Percentiles rank a stretch among this genome's conserved stretches.
phyloP scores from a whole-genome alignment of 1,140 invertebrate species.

The Anastrepha ludens region DNA sequence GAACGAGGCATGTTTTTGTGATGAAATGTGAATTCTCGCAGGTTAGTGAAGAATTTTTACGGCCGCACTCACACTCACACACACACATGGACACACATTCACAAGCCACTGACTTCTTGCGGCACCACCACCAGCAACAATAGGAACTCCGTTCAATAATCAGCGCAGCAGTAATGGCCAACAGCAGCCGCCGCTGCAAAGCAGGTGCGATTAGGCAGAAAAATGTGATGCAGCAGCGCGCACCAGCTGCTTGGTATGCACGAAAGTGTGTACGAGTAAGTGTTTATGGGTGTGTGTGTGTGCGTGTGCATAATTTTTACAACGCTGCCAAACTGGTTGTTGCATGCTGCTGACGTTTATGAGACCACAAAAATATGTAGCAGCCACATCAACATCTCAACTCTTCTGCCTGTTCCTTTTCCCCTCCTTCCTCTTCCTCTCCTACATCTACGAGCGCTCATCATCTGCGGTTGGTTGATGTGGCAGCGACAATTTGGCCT shows the following conservation, averaged over 20 bases:
- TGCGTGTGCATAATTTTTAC: neutral
- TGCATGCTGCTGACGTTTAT: slow-evolving; percentile 49
- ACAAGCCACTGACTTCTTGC: neutral
- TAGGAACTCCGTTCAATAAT: neutral
- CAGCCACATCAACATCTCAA: slow-evolving; percentile 22
- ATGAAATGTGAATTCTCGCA: slow-evolving; percentile 44
- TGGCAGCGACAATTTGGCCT: neutral
- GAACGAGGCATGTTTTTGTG: neutral
- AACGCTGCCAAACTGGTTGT: slow-evolving; percentile 44
- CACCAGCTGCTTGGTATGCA: neutral
- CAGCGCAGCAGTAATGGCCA: neutral
- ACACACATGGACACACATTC: neutral
- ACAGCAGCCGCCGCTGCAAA: slow-evolving; percentile 8
- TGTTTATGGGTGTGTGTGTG: neutral
- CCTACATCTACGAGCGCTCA: neutral
- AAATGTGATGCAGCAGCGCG: neutral
- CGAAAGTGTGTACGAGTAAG: neutral
- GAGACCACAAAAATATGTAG: slow-evolving; percentile 44
- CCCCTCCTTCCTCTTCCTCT: neutral
- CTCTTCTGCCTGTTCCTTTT: neutral
- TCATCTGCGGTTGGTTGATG: neutral
- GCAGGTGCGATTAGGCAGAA: slow-evolving; percentile 46
- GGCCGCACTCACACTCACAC: neutral
- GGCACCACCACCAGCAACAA: neutral
- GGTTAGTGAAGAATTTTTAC: slow-evolving; percentile 31